Conservation (phyloP, 2,888 invertebrate species). For the Priocnemis perturbator region DNA sequence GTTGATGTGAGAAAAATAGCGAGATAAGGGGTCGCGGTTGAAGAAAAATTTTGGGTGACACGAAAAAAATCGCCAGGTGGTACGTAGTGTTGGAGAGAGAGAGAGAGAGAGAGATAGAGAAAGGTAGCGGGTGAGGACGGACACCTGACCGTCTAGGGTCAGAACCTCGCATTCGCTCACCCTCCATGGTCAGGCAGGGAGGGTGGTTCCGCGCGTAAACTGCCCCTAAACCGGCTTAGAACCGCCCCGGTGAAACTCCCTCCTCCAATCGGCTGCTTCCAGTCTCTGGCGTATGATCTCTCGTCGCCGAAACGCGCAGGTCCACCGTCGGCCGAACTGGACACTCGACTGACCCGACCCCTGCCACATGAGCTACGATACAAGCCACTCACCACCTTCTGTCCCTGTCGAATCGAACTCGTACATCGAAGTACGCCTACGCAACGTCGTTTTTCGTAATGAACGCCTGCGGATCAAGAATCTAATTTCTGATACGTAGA, state of each 20-base stretch:
- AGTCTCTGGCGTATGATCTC: slow-evolving; percentile 63
- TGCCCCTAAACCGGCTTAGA: slow-evolving; percentile 74
- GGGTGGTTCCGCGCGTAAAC: slow-evolving; percentile 60
- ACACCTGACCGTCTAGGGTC: slow-evolving; percentile 61
- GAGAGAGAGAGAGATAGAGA: too few relatives aligned
- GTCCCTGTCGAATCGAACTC: too few relatives aligned
- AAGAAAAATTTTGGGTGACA: too few relatives aligned
- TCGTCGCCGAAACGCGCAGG: slow-evolving; percentile 67
- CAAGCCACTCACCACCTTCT: background rate
- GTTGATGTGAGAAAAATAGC: too few relatives aligned
- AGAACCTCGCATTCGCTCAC: slow-evolving; percentile 33
- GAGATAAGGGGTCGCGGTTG: too few relatives aligned
- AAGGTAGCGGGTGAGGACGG: background rate
- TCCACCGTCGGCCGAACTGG: slow-evolving; percentile 55
- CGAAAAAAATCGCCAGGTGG: too few relatives aligned
- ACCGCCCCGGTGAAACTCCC: slow-evolving; percentile 68
- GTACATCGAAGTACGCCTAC: too few relatives aligned
- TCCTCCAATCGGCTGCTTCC: slow-evolving; percentile 69
- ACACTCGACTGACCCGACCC: slow-evolving; percentile 48
- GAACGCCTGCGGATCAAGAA: too few relatives aligned
- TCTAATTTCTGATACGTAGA: too few relatives aligned
- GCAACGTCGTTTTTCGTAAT: too few relatives aligned
- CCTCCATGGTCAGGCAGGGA: slow-evolving; percentile 49
- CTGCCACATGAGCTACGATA: background rate
- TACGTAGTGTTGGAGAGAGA: too few relatives aligned